Percentiles rank a stretch among this genome's conserved stretches.
phyloP scores from a whole-genome alignment of 1,140 invertebrate species.

The Piezodorus guildinii region DNA sequence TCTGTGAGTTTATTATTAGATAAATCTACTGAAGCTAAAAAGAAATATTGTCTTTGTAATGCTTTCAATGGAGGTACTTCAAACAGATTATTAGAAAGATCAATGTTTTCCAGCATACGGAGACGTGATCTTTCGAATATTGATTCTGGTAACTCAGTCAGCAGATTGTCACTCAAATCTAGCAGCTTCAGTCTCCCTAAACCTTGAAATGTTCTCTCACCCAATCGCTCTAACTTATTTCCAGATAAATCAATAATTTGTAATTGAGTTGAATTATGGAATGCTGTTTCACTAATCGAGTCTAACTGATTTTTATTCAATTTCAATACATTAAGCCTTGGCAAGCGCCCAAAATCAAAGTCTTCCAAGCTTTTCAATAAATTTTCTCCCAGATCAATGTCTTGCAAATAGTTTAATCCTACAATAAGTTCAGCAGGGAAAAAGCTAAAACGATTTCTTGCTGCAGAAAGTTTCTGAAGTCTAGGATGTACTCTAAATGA shows the following conservation, averaged over 20 bases:
- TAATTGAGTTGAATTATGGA: conserved; percentile 80
- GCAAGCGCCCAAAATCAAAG: conserved; percentile 69
- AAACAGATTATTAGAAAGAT: conserved; percentile 65
- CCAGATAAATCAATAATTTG: conserved; percentile 62
- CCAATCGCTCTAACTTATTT: conserved; percentile 63
- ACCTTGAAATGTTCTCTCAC: conserved; percentile 71
- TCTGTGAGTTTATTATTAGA: conserved; percentile 63
- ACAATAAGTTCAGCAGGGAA: conserved; percentile 71
- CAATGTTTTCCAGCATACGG: conserved; percentile 68
- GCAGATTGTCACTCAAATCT: conserved; percentile 59
- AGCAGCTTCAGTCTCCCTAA: conserved; percentile 59
- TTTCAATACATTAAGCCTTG: conserved; percentile 52
- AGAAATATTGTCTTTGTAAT: conserved; percentile 70
- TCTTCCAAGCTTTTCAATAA: conserved; percentile 64
- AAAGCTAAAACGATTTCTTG: conserved; percentile 63
- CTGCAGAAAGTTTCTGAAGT: conserved; percentile 51
- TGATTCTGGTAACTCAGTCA: conserved; percentile 63
- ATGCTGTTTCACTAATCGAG: conserved; percentile 69
- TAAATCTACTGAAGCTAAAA: conserved; percentile 64
- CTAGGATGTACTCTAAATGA: conserved; percentile 71
- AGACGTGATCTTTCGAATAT: conserved; percentile 69
- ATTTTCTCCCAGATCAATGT: conserved; percentile 64
- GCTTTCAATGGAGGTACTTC: conserved; percentile 62
- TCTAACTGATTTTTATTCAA: conserved; percentile 65
- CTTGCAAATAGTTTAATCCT: conserved; percentile 49